These are phyloP conservation scores for Ridgeia piscesae DNA, from an alignment of 1,140 invertebrate species.

Conservation along the genomic window DNA sequence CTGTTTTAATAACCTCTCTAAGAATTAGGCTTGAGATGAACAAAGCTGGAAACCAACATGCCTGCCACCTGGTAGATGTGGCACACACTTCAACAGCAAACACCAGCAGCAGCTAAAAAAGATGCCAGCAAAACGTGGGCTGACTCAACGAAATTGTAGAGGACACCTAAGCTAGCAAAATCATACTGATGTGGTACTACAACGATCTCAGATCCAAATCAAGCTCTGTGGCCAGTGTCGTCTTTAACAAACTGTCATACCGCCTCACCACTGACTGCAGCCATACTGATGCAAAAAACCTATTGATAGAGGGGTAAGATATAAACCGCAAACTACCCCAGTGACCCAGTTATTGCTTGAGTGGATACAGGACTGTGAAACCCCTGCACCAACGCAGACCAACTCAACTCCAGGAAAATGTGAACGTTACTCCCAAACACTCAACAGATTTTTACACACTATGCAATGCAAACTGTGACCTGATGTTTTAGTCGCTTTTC, in stretches of 20 bases:
- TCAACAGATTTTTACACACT: neutral
- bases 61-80: neutral
- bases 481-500: neutral
- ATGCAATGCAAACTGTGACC: neutral
- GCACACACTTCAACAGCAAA: neutral
- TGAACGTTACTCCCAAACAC: neutral
- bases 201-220: neutral
- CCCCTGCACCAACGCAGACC: neutral
- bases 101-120: no score
- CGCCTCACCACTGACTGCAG: neutral
- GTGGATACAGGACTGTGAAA: neutral
- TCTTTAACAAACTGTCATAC: neutral
- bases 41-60: neutral
- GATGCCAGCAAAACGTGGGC: neutral
- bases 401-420: neutral
- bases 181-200: neutral
- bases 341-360: neutral
- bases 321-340: neutral
- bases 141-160: neutral
- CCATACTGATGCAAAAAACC: neutral
- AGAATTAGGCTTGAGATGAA: neutral
- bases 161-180: neutral
- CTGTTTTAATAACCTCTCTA: neutral
- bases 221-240: neutral
- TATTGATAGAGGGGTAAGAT: neutral